Conservation (phyloP, 2,797 vertebrate genomes). For the Phylloscopus collybita region DNA sequence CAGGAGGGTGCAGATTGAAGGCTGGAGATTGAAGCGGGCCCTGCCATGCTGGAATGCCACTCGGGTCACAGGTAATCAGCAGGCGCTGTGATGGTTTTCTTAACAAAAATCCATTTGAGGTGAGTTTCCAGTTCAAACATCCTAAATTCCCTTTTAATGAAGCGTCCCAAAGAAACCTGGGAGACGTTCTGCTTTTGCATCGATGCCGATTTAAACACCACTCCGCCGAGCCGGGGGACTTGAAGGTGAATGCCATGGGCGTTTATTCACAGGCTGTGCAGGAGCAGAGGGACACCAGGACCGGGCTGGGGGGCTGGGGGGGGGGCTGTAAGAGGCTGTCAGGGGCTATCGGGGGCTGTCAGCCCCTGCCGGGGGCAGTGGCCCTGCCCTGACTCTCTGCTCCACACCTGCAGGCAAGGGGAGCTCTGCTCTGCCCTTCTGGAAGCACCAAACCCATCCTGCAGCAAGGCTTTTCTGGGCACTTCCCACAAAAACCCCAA, state of each 20-base stretch:
- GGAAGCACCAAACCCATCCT: neutral
- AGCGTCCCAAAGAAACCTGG: neutral
- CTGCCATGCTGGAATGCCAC: neutral
- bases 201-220: neutral
- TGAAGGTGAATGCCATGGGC: neutral
- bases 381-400: too few species aligned
- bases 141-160: neutral
- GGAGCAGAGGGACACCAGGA: accelerated
- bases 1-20: neutral
- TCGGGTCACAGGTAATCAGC: neutral
- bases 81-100: neutral
- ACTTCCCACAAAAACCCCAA: neutral
- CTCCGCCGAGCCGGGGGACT: neutral
- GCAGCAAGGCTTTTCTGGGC: accelerated
- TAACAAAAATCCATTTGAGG: neutral
- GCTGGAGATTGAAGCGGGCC: neutral
- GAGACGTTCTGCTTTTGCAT: neutral
- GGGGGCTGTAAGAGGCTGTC: too few species aligned
- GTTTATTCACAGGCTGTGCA: neutral
- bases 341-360: too few species aligned
- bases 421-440: neutral
- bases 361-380: too few species aligned
- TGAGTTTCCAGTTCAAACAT: constrained; percentile 2
- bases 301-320: too few species aligned
- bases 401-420: neutral